Evolutionary conservation across 2,113 vertebrate genomes (phyloP).

Genomic region (Microtus ochrogaster): DNA sequence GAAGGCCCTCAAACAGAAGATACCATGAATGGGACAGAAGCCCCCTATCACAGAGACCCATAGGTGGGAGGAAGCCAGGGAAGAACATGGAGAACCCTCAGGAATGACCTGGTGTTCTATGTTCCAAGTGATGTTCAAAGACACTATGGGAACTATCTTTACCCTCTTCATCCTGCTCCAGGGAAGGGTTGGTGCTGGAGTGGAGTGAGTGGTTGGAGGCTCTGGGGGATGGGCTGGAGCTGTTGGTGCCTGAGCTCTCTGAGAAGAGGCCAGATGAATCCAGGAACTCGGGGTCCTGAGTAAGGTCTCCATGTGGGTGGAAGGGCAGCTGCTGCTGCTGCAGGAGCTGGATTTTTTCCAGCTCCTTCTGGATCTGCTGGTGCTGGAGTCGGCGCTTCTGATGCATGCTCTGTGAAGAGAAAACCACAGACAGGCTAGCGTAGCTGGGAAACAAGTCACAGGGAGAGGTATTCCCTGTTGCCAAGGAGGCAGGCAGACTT

Average conservation of each 20-base stretch:
- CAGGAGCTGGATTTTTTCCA: constrained; percentile 95
- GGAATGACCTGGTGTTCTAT: neutral
- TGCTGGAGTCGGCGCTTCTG: constrained; percentile 97
- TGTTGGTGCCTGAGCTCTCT: constrained; percentile 95
- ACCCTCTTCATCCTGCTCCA: constrained; percentile 94
- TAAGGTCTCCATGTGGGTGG: constrained; percentile 83
- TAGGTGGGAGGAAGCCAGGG: neutral
- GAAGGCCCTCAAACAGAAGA: neutral
- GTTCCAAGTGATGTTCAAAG: neutral
- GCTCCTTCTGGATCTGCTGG: constrained; percentile 93
- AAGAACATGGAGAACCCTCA: neutral
- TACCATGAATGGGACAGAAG: neutral
- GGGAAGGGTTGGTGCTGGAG: constrained; percentile 89
- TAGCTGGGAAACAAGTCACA: neutral
- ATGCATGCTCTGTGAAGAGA: constrained; percentile 89
- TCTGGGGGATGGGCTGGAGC: constrained; percentile 92
- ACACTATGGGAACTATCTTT: neutral
- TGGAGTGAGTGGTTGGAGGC: constrained; percentile 93
- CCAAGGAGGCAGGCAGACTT: neutral
- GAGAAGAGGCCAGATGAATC: constrained; percentile 85
- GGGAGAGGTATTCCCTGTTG: neutral
- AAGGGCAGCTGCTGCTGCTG: constrained; percentile 94
- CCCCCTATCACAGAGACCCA: neutral
- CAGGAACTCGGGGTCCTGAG: constrained; percentile 89
- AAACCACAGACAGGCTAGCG: neutral